Evolutionary conservation across 2,888 invertebrate genomes (phyloP), one percentile per base, ranked within the genome.

Genomic region (Cantharis rustica): DNA sequence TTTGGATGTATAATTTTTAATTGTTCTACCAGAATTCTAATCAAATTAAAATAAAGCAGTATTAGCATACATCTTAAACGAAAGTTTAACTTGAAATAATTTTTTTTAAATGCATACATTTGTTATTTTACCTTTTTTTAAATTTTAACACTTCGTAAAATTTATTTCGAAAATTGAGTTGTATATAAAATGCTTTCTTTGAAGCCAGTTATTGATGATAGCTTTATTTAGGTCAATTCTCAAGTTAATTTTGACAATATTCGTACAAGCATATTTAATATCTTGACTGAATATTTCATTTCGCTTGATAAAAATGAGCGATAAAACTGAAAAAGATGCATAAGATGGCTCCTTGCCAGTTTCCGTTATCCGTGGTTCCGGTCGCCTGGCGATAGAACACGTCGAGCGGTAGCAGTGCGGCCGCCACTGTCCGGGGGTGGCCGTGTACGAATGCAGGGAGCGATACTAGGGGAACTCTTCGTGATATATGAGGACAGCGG

Each of bases 401-500:
- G 81, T 80, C 75, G 81, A 75, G 77, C 75, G 74, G 76, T 70
- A 74, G 79, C 68, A 75, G 78, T 68, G 73, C 75, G 74, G 76
- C 74, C 79, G 75, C 79, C 76, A 75, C 73, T 75, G 68, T 76
- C 78, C 71, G 78, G 74, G 75, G 78, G 74, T 75, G 78, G 77
- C 73, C 64, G 73, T 74, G 63, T 62, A 76, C 70, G 68, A 63
- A 68, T 71, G 27, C 47, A 61, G 75, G 75, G 72, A 68, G 61
- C 64, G 26, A 27, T 62, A 63, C 23, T 69, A 63, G 71, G 77
- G 75, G 74, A 77, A 80, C 75, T 72, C 69, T 80, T 80, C 71
- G 83, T 85, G 84, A 85, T 85, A 85, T 85, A 85, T 85, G 85
- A 81, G 81, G 84, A 84, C 83, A 83, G 84, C 78, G 81, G 84